These are phyloP conservation scores for Heliconius charithonia DNA, from an alignment of 2,888 invertebrate species.

Conservation along the genomic window DNA sequence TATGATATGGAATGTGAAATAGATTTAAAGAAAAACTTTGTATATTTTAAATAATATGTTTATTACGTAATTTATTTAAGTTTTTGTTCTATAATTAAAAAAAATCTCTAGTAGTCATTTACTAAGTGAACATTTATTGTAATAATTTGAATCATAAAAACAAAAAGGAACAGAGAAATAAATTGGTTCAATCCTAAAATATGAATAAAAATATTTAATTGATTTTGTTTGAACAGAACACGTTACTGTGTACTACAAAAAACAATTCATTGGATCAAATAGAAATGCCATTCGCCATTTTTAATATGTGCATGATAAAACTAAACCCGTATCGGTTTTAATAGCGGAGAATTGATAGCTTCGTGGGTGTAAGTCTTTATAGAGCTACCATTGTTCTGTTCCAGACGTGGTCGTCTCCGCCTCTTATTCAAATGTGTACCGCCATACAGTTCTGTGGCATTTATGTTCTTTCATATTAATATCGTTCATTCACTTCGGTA, in stretches of 20 bases:
- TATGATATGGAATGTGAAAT: not conserved
- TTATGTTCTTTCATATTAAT: slow-evolving; percentile 1
- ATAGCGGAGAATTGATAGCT: slow-evolving; percentile 7
- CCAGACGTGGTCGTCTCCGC: slow-evolving; percentile 31
- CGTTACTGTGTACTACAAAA: not conserved
- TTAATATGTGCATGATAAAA: slow-evolving; percentile 22
- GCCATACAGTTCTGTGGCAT: slow-evolving; percentile 11
- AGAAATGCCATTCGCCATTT: slow-evolving; percentile 17
- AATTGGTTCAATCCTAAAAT: not conserved
- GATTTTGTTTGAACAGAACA: slow-evolving; percentile 12
- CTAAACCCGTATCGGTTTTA: not conserved
- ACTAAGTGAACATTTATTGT: not conserved
- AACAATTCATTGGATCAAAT: not conserved
- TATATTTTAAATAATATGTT: not conserved
- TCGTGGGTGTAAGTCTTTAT: slow-evolving; percentile 31
- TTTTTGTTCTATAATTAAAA: too few species aligned
- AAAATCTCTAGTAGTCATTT: not conserved
- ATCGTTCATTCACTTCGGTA: not conserved
- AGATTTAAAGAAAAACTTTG: not conserved
- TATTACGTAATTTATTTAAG: not conserved
- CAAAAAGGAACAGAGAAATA: not conserved
- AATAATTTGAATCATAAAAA: not conserved
- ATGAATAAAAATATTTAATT: slow-evolving; percentile 2
- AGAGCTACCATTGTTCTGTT: slow-evolving; percentile 32
- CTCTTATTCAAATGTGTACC: slow-evolving; percentile 31